Evolutionary conservation across 2,113 vertebrate species (phyloP).

Genomic region (Dipodomys spectabilis): DNA sequence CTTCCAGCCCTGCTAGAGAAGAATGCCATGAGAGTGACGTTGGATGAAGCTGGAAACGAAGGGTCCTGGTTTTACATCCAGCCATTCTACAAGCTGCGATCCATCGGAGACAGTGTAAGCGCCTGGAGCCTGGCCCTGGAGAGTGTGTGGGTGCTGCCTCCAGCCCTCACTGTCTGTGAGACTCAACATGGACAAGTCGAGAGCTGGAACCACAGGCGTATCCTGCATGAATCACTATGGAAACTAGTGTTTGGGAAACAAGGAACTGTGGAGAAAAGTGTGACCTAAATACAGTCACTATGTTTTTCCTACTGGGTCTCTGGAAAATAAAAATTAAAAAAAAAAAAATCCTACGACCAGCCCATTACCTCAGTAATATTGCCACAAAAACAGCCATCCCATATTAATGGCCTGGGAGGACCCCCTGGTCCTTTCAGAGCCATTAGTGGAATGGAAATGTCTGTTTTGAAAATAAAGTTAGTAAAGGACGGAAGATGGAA

Average conservation of each 20-base stretch:
- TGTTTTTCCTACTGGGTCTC: constrained; percentile 67
- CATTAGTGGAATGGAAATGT: neutral
- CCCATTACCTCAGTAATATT: constrained; percentile 50
- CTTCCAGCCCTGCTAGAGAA: constrained; percentile 98
- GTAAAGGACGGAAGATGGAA: neutral
- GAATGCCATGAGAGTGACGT: constrained; percentile 98
- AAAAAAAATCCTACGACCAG: constrained; percentile 57
- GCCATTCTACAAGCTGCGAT: constrained; percentile 98
- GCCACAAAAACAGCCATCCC: neutral
- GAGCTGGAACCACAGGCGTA: constrained; percentile 8
- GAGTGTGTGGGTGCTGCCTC: fast-evolving
- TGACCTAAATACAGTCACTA: constrained; percentile 72
- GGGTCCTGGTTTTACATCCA: constrained; percentile 99
- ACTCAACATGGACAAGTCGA: neutral
- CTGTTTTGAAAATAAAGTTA: neutral
- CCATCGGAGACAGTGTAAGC: constrained; percentile 98
- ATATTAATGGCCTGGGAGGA: neutral
- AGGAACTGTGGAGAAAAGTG: constrained; percentile 71
- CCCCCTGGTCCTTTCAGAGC: neutral
- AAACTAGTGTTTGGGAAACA: constrained; percentile 84
- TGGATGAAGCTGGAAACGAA: constrained; percentile 98
- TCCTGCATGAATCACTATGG: constrained; percentile 80
- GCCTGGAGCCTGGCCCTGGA: fast-evolving
- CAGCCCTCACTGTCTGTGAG: fast-evolving
- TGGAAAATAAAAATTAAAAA: neutral